A percentile compares a stretch with the other conserved stretches of the same genome.
Evolutionary conservation across 2,888 invertebrate genomes (phyloP).

Genomic region (Troides helena): DNA sequence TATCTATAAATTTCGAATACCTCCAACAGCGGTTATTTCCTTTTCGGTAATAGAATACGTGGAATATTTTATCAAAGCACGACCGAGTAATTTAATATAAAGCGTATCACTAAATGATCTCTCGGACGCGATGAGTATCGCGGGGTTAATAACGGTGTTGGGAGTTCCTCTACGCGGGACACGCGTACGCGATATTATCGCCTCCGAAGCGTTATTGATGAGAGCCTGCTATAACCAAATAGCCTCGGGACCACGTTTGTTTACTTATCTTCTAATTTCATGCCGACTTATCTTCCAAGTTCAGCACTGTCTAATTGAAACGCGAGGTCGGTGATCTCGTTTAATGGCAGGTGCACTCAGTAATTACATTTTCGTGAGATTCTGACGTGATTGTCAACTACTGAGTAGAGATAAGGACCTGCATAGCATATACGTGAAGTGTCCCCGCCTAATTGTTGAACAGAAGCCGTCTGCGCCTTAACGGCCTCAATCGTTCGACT

Average conservation of each 20-base stretch:
- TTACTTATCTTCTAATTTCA: conserved; percentile 56
- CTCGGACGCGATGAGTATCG: conserved; percentile 72
- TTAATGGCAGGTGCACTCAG: conserved; percentile 74
- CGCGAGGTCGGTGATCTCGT: conserved; percentile 56
- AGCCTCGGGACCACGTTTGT: conserved; percentile 75
- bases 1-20: conserved; percentile 51
- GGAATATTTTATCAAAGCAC: conserved; percentile 78
- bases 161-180: conserved; percentile 70
- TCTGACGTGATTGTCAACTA: conserved; percentile 66
- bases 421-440: conserved; percentile 47
- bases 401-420: conserved; percentile 61
- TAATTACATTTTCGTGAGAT: conserved; percentile 78
- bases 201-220: conserved; percentile 76
- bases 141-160: conserved; percentile 76
- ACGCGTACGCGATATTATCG: conserved; percentile 76
- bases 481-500: conserved; percentile 53
- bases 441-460: conserved; percentile 68
- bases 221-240: conserved; percentile 73
- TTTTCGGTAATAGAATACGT: conserved; percentile 79
- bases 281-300: conserved; percentile 53
- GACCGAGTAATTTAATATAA: conserved; percentile 81
- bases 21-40: conserved; percentile 69
- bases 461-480: conserved; percentile 69
- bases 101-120: conserved; percentile 80
- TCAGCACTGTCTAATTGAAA: conserved; percentile 69